Percentiles rank a stretch among this genome's conserved stretches.
These are phyloP conservation scores for Andricus curvator DNA, from an alignment of 2,888 invertebrate genomes.

Conservation along the genomic window DNA sequence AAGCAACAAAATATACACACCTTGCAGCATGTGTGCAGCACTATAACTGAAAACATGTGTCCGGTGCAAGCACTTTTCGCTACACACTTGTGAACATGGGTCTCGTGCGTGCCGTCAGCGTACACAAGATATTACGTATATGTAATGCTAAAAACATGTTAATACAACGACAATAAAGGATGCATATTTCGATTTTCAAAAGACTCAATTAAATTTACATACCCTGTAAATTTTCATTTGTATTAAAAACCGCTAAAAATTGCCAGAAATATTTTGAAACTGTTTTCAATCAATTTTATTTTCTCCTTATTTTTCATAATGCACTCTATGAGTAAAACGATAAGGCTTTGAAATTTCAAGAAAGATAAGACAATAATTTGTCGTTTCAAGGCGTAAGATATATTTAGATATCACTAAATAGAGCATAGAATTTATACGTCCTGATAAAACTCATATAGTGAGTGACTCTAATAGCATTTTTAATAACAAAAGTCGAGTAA, in stretches of 20 bases:
- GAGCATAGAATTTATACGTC: not conserved
- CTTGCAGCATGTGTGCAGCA: not conserved
- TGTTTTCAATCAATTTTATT: too few species aligned
- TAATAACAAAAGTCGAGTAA: not conserved
- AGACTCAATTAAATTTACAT: not conserved
- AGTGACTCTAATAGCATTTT: not conserved
- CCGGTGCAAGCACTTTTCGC: conserved; percentile 61
- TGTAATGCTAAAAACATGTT: conserved; percentile 9
- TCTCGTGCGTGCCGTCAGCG: conserved; percentile 69
- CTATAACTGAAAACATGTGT: conserved; percentile 64
- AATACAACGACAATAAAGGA: not conserved
- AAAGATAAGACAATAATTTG: conserved; percentile 10
- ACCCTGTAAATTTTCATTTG: not conserved
- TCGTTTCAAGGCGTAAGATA: not conserved
- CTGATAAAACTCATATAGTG: not conserved
- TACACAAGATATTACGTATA: conserved; percentile 60
- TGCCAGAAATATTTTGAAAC: too few species aligned
- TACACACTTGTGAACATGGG: conserved; percentile 68
- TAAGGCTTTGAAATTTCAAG: not conserved
- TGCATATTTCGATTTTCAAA: not conserved
- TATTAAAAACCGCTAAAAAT: too few species aligned
- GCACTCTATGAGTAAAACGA: not conserved
- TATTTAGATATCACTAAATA: conserved; percentile 12
- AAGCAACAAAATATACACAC: not conserved
- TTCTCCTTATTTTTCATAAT: not conserved